Evolutionary conservation across 2,113 vertebrate species (phyloP), one percentile per base, ranked within the genome.

Genomic region (Phalacrocorax pelagicus): DNA sequence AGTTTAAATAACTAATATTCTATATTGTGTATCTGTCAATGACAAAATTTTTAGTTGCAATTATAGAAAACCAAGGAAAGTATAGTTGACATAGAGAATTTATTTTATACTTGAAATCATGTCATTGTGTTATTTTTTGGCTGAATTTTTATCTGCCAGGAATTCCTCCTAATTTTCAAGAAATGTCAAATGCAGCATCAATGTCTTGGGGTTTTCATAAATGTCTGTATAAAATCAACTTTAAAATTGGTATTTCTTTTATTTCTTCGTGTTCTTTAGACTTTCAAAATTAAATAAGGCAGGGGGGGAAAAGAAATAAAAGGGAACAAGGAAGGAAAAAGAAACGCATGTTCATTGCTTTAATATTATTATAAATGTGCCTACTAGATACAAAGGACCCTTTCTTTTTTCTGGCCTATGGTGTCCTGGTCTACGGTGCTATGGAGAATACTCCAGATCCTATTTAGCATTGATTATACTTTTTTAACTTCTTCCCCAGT

Each of bases 321-420:
- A 2, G 2, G 8, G 12, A 21, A 10, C 8, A 11, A 42, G 46
- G 58, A 14, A 14, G 2, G 6, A 4, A 30, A 54, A 67, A 63
- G 1, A 42, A 70, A 46, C 0, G 0, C 9, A 29, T 21, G 9
- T 18, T 19, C 8, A 42, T 54, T 80, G 30, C 5, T 54, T 80
- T 55, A 79, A 11, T 36, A 14, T n/a, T 86, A 73, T 47, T 74
- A 42, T 83, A 49, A 59, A 70, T 30, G 3, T n/a, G 12, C 2
- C 32, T 80, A 11, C 11, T 54, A 54, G 6, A 4, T 15, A 34
- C 5, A 75, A 44, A 83, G 7, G 4, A 62, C 5, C 10, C 42
- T 19, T 44, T 49, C 55, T 16, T 52, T 54, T 44, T 36, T 40
- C 4, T 52, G 3, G 9, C 42, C 62, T 70, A 1, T 24, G 27